Evolutionary conservation across 2,888 invertebrate species (phyloP).

Genomic region (Polymixis flavicincta): DNA sequence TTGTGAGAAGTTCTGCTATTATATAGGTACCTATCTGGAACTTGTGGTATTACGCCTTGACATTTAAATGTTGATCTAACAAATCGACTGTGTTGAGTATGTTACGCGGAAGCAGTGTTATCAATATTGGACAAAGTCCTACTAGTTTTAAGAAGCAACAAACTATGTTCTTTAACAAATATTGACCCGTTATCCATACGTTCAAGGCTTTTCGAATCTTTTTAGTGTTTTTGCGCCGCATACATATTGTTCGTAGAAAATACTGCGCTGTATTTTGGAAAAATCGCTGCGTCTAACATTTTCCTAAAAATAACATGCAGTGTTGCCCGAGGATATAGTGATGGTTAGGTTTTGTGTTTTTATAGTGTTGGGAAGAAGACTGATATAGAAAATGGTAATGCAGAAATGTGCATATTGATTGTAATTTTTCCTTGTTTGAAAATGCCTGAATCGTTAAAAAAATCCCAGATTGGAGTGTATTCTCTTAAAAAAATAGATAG

Average conservation of each 20-base stretch:
- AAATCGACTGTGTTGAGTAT: neutral
- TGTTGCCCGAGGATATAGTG: neutral
- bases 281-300: neutral
- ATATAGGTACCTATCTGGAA: too few relatives aligned
- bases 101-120: constrained; percentile 37
- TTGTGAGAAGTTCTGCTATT: neutral
- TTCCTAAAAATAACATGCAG: neutral
- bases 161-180: neutral
- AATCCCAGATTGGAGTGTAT: neutral
- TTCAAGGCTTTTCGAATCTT: neutral
- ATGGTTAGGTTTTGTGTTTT: neutral
- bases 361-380: neutral
- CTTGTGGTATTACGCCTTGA: neutral
- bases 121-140: constrained; percentile 49
- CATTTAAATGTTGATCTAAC: neutral
- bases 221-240: neutral
- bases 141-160: neutral
- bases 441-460: neutral
- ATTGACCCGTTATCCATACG: neutral
- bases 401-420: neutral
- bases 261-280: neutral
- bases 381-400: neutral
- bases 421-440: neutral
- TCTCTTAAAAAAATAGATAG: neutral
- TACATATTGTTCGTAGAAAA: neutral